Base-by-base conservation (phyloP, 2,113 vertebrate genomes). In the Pangasianodon hypophthalmus region DNA sequence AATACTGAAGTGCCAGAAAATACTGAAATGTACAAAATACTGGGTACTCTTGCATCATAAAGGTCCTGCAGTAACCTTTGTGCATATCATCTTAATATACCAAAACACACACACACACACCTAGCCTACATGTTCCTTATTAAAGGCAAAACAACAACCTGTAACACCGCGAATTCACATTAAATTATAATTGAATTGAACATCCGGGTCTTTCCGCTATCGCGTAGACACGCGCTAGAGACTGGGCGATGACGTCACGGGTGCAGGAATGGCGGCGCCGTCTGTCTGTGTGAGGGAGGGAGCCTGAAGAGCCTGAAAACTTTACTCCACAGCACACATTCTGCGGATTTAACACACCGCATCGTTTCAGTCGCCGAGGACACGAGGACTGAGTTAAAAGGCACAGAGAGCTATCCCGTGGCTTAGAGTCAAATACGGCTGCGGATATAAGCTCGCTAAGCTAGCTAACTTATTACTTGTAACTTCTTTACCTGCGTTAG, bases 211-310 rank as follows among this genome's bases (percentile, higher is more conserved):
- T 50, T 88, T 69, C 64, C 21, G 29, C 64, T 10, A 24, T 54
- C 26, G 21, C 18, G 69, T 29, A 26, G 54, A 2, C 44, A 44
- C 79, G 29, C 83, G 7, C 19, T 75, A 52, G 46, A 60, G 90
- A 2, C 81, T 58, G 32, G 58, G 16, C 90, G 90, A 85, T 91
- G 92, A 94, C 89, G 94, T 94, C 93, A 93, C 92, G 87, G 83
- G 87, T 18, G 90, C 90, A 93, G 96, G 94, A 97, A 96, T 97
- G 96, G 96, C 96, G 95, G 96, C 95, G 95, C 93, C 94, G 95
- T 94, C 94, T 93, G 95, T 92, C 24, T 79, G 32, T 60, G 41
- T 87, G 91, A 93, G 94, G 93, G 95, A 96, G 96, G 94, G 94
- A 95, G 88, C 94, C 93, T 90, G 85, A 93, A 95, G 93, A 96